Evolutionary conservation across 37 sponge, comb jelly and placozoan species (phyloP), one percentile per base, ranked within the genome.

Genomic region (Halisarca cf. caerulea): DNA sequence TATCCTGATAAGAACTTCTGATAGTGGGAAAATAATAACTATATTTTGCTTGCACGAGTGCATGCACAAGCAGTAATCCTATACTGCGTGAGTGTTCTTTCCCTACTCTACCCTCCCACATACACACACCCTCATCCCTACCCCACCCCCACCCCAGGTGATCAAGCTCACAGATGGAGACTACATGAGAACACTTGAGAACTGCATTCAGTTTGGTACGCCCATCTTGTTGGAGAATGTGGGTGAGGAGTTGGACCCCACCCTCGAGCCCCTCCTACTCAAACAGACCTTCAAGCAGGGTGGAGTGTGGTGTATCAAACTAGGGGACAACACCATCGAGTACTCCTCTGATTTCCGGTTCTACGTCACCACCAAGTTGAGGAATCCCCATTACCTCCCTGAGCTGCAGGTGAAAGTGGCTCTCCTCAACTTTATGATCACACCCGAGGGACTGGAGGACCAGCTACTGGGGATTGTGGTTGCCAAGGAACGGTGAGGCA

Each of bases 211-310:
- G 83, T 98, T 98, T 84, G 99, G 99, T 0, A 98, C 64, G 18
- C 99, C 99, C 21, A 95, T 98, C 0, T 81, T 98, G 61, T 83
- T 98, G 59, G 99, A 98, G 89, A 98, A 98, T 86, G 97, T 98
- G 51, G 94, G 97, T n/a, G 99, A 98, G 83, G 99, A 98, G 86
- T 73, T 98, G 58, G 99, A 98, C 86, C 97, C 99, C 40, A 89
- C 93, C 15, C 90, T 98, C 66, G 99, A 98, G 70, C 99, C 99
- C 34, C 92, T 98, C 79, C 88, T 98, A 25, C 92, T 98, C 40
- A 96, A 96, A 75, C 99, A 98, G 84, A 96, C 99, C 18, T 98
- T 98, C 87, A 98, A 96, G 83, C 99, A 98, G 79, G 99, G 97
- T 54, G 99, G 99, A 61, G 96, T 98, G 21, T 86, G 81, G 83